Base-by-base conservation (phyloP, 2,888 invertebrate genomes). In the Lasioglossum zephyrum region DNA sequence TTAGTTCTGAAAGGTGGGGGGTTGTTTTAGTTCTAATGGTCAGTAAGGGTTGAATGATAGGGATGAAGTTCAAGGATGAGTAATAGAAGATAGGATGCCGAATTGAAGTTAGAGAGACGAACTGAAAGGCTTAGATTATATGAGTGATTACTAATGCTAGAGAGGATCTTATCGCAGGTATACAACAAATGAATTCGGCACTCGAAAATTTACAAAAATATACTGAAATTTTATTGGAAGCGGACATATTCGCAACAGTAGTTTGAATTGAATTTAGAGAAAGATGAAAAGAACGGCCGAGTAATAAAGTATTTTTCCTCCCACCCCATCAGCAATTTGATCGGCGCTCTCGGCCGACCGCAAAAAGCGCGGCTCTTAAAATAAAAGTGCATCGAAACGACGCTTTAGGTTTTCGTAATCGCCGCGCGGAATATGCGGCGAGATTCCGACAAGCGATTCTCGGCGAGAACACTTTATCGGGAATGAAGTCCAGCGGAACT, bases 401-500 rank as follows among this genome's bases (percentile, higher is more conserved):
- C n/a, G 60, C 60, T n/a, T n/a, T 22, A 53, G 57, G n/a, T 11
- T 16, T 22, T n/a, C n/a, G 4, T 16, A 57, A 69, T 39, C 26
- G 66, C 16, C 26, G 9, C 44, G 31, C 11, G 36, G 9, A 39
- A 9, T 9, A 70, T 53, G 70, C 53, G 73, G 22, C 26, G 39
- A 44, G 39, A 63, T 66, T 11, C 72, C 53, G 4, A 5, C 39
- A n/a, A 13, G 49, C 75, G n/a, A 76, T 41, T 41, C 41, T 41
- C 73, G 49, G 6, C 4, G 60, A 11, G 8, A 39, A 41, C 82
- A 53, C 78, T 78, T 78, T 39, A 75, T 82, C 60, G 78, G 4
- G n/a, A 75, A 83, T 49, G 53, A 86, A 85, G 49, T 26, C 69
- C 77, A 57, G 75, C 75, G 44, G 73, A 79, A 89, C 87, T 66